Evolutionary conservation across 2,888 invertebrate species (phyloP).

Genomic region (Rhabditophanes sp.): DNA sequence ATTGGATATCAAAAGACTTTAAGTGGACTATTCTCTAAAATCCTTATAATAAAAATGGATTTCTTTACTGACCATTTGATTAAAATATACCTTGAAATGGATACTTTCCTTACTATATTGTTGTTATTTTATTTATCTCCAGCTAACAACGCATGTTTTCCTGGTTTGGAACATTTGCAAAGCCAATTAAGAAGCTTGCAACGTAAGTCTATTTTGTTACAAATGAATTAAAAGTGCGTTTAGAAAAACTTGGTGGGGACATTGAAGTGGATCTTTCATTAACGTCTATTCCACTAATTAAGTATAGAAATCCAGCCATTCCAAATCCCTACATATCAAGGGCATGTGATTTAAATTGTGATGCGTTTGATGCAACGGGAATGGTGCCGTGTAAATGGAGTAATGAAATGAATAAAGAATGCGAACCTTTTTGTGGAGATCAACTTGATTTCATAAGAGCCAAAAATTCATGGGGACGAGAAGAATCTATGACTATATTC

Average conservation of each 20-base stretch:
- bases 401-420: slow-evolving; percentile 24
- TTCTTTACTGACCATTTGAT: no score
- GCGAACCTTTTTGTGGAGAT: slow-evolving; percentile 14
- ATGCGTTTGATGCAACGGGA: slow-evolving; percentile 26
- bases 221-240: slow-evolving; percentile 4
- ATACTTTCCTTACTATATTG: no score
- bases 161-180: neutral
- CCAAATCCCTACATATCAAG: slow-evolving; percentile 12
- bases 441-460: slow-evolving; percentile 28
- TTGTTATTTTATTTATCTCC: no score
- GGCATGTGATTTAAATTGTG: slow-evolving; percentile 29
- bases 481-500: slow-evolving; percentile 21
- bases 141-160: no score
- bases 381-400: slow-evolving; percentile 27
- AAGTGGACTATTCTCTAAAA: no score
- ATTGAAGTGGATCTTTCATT: slow-evolving; percentile 24
- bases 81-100: no score
- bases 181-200: neutral
- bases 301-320: slow-evolving; percentile 25
- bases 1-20: no score
- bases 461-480: slow-evolving; percentile 26
- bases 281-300: slow-evolving; percentile 23
- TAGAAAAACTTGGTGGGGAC: slow-evolving; percentile 27
- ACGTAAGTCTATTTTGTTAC: neutral
- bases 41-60: no score